Base-by-base conservation (phyloP, 2,797 vertebrate species). In the Sarcophilus harrisii region DNA sequence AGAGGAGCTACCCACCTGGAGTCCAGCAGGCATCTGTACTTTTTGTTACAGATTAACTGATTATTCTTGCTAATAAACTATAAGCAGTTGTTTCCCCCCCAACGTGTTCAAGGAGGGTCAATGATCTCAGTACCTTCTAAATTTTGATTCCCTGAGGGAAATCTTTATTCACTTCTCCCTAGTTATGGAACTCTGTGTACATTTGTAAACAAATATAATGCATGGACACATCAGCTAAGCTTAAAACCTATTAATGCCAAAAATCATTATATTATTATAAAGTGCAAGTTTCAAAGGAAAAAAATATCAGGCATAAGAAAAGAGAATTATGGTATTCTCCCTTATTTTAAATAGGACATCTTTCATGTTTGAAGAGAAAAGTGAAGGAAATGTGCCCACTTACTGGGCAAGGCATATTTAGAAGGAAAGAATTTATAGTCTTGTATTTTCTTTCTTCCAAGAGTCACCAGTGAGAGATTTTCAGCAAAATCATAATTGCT, bases 181-280 rank as follows among this genome's bases (percentile, higher is more conserved):
- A 87, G 38, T 49, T 32, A 87, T 87, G 73, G 21, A 45, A 49
- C 9, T 45, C 73, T 24, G 2, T 11, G 38, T 11, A 1, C 45
- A 27, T 45, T 45, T 45, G 21, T 21, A 81, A 45, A 27, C 6
- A 49, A 1, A 49, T 49, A 28, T 28, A 27, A 87, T 87, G 45
- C 24, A 27, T 28, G 38, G 73, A 87, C 38, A 87, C 73, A 45
- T 45, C 52, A 94, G 73, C 55, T 92, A 90, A 57, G 38, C 10
- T 62, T 81, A 94, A 92, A 66, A 27, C 54, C 58, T 57, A 92
- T 93, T 52, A 95, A 8, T 58, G 14, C 58, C 73, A 59, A 93
- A 66, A 66, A n/a, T 66, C 60, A 55, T 55, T 57, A 16, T 57
- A 57, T 57, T 18, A 81, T 92, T 81, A 94, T 87, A 95, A 29